A percentile compares a stretch with the other conserved stretches of the same genome.
Conservation (phyloP, 64 coral and sea anemone genomes). For the Astreopora myriophthalma region DNA sequence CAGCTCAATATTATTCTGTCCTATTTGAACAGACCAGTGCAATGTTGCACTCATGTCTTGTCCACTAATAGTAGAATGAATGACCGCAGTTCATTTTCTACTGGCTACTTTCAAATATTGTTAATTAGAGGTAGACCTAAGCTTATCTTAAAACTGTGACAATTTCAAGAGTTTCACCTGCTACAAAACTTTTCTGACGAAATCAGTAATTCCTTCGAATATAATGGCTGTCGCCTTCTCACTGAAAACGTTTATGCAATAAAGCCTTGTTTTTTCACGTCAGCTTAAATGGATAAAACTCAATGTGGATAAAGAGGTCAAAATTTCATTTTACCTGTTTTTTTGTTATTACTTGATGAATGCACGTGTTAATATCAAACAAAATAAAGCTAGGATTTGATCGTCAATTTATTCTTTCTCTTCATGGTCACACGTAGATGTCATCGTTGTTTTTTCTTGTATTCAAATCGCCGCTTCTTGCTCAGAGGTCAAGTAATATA, state of each 20-base stretch:
- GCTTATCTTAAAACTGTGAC: not conserved
- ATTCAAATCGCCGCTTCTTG: no score
- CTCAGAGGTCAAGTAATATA: no score
- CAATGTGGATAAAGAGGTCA: no score
- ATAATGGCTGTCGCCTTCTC: not conserved
- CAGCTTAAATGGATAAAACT: not conserved
- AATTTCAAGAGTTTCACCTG: slow-evolving; percentile 6
- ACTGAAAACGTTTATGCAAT: not conserved
- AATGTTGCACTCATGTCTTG: not conserved
- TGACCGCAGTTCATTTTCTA: not conserved
- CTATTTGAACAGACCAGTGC: not conserved
- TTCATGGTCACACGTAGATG: no score
- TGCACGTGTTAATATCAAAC: no score
- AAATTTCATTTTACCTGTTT: no score
- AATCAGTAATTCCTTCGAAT: not conserved
- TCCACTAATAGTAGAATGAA: not conserved
- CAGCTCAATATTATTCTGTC: not conserved
- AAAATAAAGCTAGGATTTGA: no score
- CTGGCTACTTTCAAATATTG: not conserved
- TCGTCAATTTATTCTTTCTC: no score
- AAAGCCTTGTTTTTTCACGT: not conserved
- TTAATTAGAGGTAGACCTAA: not conserved
- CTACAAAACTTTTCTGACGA: not conserved
- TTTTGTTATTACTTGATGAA: no score
- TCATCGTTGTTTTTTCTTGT: no score